phyloP scores from a whole-genome alignment of 2,888 invertebrate species.

The Hypomecis punctinalis region DNA sequence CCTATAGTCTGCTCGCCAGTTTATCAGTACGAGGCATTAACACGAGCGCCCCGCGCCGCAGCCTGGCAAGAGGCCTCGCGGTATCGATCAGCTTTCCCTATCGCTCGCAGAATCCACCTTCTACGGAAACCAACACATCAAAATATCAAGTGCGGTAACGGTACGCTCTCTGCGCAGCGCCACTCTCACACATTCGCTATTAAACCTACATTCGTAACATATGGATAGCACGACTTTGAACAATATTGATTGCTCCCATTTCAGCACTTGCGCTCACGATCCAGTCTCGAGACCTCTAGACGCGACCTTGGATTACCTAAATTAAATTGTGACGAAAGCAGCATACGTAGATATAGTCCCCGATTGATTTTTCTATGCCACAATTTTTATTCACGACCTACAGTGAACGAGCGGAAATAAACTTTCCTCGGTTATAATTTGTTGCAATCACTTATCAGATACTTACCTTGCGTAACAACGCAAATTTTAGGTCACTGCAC shows the following conservation, averaged over 20 bases:
- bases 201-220: slow-evolving; percentile 69
- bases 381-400: slow-evolving; percentile 50
- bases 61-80: slow-evolving; percentile 14
- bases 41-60: not conserved
- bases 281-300: slow-evolving; percentile 52
- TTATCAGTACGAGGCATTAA: not conserved
- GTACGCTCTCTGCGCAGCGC: slow-evolving; percentile 57
- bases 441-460: slow-evolving; percentile 38
- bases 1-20: not conserved
- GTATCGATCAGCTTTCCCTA: slow-evolving; percentile 49
- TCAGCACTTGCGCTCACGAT: slow-evolving; percentile 53
- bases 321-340: slow-evolving; percentile 67
- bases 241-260: slow-evolving; percentile 65
- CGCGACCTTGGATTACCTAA: slow-evolving; percentile 67
- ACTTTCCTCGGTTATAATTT: slow-evolving; percentile 24
- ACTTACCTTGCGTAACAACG: slow-evolving; percentile 70
- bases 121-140: slow-evolving; percentile 50
- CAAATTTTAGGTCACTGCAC: slow-evolving; percentile 80
- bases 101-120: slow-evolving; percentile 50
- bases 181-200: slow-evolving; percentile 39
- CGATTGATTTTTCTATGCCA: slow-evolving; percentile 66
- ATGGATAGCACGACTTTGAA: slow-evolving; percentile 67
- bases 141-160: slow-evolving; percentile 65
- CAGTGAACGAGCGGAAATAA: slow-evolving; percentile 38
- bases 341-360: slow-evolving; percentile 61